Percentiles rank a stretch among this genome's conserved stretches.
Conservation (phyloP, 2,888 invertebrate genomes). For the Campopleginae sp. region DNA sequence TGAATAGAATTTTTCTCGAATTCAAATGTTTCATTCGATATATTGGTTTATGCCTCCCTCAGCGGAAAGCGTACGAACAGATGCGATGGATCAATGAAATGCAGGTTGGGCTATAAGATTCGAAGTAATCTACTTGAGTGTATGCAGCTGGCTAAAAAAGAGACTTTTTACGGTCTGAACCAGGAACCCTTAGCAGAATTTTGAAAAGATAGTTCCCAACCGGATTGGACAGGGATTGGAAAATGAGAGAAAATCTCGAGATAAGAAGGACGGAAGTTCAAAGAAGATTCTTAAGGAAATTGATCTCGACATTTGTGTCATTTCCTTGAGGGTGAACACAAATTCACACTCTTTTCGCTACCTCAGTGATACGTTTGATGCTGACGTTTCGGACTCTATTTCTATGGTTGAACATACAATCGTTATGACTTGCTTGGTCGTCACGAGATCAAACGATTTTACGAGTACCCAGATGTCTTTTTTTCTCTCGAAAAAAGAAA, state of each 20-base stretch:
- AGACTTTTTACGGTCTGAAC: constrained; percentile 5
- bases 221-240: not conserved
- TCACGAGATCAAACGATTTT: constrained; percentile 61
- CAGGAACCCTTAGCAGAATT: constrained; percentile 5
- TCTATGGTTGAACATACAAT: constrained; percentile 44
- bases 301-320: constrained; percentile 69
- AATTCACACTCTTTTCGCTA: constrained; percentile 60
- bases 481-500: not conserved
- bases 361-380: constrained; percentile 59
- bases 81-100: constrained; percentile 22
- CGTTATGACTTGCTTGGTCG: constrained; percentile 59
- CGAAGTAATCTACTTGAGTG: constrained; percentile 39
- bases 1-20: not conserved
- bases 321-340: constrained; percentile 12
- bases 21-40: not conserved
- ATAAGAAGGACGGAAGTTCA: constrained; percentile 29
- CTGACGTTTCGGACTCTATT: constrained; percentile 44
- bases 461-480: constrained; percentile 7
- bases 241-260: constrained; percentile 2
- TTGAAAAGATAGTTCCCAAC: not conserved
- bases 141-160: constrained; percentile 4
- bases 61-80: not conserved
- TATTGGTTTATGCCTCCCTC: not conserved
- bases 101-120: not conserved
- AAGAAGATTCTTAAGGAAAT: constrained; percentile 33